phyloP scores from a whole-genome alignment of 2,113 vertebrate species.

The Dasypus novemcinctus region DNA sequence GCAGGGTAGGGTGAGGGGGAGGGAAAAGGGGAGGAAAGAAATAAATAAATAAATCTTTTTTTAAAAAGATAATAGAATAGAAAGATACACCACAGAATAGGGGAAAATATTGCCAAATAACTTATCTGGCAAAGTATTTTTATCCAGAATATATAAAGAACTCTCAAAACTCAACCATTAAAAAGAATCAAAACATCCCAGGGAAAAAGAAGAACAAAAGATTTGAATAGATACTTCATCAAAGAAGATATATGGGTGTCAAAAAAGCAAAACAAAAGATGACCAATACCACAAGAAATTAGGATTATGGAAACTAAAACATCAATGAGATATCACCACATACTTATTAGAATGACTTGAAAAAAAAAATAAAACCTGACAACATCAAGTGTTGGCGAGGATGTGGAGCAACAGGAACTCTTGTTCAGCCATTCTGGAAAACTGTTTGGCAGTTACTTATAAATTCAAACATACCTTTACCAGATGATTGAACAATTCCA shows the following conservation, averaged over 20 bases:
- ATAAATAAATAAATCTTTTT: too few relatives aligned
- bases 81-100: neutral
- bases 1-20: too few relatives aligned
- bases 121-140: neutral
- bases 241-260: neutral
- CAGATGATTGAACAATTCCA: neutral
- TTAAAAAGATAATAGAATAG: neutral
- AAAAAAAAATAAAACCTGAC: neutral
- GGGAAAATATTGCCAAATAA: neutral
- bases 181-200: neutral
- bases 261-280: neutral
- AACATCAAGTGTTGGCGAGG: neutral
- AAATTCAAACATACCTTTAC: neutral
- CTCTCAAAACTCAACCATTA: neutral
- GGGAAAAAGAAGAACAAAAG: neutral
- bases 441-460: neutral
- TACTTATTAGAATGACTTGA: neutral
- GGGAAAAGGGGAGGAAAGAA: too few relatives aligned
- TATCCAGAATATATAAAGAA: neutral
- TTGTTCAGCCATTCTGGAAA: neutral
- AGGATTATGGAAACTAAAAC: neutral
- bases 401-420: neutral
- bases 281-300: neutral
- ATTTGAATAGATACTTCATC: neutral
- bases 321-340: neutral